These are phyloP conservation scores for Pangasius sanitwongsei DNA, from an alignment of 2,797 vertebrate genomes.

Conservation along the genomic window DNA sequence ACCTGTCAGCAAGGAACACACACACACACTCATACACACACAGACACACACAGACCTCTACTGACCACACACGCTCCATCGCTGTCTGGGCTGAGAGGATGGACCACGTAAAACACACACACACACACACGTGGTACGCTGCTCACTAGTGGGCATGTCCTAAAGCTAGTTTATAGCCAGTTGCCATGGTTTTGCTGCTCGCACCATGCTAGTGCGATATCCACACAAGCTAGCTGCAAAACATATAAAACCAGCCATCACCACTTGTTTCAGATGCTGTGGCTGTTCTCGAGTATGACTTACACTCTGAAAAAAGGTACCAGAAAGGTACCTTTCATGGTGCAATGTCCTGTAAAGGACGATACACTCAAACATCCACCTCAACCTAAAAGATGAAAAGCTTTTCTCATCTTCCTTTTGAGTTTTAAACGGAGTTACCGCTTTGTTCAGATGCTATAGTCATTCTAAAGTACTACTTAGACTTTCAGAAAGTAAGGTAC, in stretches of 20 bases:
- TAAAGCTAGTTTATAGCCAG: constrained; percentile 3
- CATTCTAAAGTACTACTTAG: not conserved
- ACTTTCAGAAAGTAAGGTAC: not conserved
- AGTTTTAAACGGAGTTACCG: not conserved
- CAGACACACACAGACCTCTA: constrained; percentile 30
- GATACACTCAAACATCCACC: not conserved
- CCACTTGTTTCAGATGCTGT: not conserved
- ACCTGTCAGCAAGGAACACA: constrained; percentile 56
- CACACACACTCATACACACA: constrained; percentile 39
- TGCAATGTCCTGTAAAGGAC: not conserved
- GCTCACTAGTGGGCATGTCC: not conserved
- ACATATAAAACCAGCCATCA: not conserved
- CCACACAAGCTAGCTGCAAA: not conserved
- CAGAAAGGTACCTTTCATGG: not conserved
- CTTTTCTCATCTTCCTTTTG: not conserved
- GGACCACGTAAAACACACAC: constrained; percentile 43
- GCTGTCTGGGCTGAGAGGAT: constrained; percentile 22
- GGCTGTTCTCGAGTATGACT: not conserved
- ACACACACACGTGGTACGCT: constrained; percentile 26
- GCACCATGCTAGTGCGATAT: not conserved
- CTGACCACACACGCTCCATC: constrained; percentile 40
- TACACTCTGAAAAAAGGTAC: not conserved
- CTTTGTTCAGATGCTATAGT: not conserved
- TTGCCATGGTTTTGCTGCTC: not conserved
- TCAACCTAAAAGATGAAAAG: not conserved